Evolutionary conservation across 2,888 invertebrate species (phyloP).

Genomic region (Scrobipalpa atriplicella): DNA sequence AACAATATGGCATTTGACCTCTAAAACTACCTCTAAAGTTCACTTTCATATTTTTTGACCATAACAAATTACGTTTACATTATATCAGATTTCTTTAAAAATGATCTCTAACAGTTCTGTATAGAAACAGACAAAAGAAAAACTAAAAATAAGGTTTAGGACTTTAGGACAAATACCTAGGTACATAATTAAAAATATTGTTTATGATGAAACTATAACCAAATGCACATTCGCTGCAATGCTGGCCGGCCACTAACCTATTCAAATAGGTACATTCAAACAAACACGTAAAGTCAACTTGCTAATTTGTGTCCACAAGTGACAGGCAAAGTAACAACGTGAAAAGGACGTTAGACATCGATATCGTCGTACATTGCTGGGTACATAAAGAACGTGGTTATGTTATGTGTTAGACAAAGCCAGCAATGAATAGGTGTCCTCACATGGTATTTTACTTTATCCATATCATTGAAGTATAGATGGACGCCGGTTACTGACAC

Average conservation of each 20-base stretch:
- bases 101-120: too few species aligned
- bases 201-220: constrained; percentile 7
- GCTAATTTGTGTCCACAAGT: constrained; percentile 49
- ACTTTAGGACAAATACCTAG: not conserved
- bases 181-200: too few species aligned
- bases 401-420: too few species aligned
- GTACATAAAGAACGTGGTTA: too few species aligned
- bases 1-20: not conserved
- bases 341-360: not conserved
- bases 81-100: too few species aligned
- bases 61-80: too few species aligned
- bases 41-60: not conserved
- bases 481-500: constrained; percentile 37
- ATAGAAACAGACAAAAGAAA: not conserved
- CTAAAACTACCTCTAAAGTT: not conserved
- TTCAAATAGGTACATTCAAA: constrained; percentile 35
- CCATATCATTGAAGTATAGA: not conserved
- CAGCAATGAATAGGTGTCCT: too few species aligned
- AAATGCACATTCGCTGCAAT: constrained; percentile 6
- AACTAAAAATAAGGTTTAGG: not conserved
- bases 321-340: not conserved
- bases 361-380: too few species aligned
- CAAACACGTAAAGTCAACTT: constrained; percentile 43
- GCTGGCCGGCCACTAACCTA: not conserved
- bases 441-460: not conserved